Percentiles rank a stretch among this genome's conserved stretches.
Conservation (phyloP, 2,888 invertebrate genomes). For the Xestia xanthographa region DNA sequence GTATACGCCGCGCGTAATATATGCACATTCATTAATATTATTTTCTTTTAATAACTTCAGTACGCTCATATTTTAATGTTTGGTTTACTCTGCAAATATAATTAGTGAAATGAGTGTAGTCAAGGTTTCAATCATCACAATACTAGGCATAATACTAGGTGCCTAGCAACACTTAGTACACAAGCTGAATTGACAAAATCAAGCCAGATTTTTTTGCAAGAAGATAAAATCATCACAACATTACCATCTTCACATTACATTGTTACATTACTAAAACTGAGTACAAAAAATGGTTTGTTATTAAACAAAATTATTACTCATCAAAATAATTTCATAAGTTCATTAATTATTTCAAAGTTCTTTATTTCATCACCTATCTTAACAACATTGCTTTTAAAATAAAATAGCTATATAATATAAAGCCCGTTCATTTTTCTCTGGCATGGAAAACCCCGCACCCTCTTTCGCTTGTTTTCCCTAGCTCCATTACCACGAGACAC, state of each 20-base stretch:
- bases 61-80: conserved; percentile 4
- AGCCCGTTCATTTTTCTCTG: not conserved
- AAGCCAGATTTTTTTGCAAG: too few relatives aligned
- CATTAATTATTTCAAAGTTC: conserved; percentile 8
- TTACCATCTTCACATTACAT: not conserved
- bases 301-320: conserved; percentile 9
- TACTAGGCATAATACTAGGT: not conserved
- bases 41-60: conserved; percentile 20
- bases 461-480: conserved; percentile 2
- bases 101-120: not conserved
- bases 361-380: conserved; percentile 7
- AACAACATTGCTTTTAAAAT: not conserved
- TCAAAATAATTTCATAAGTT: conserved; percentile 18
- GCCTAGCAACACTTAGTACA: not conserved
- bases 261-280: conserved; percentile 2
- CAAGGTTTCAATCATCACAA: not conserved
- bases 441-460: not conserved
- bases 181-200: too few relatives aligned
- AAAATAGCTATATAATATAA: not conserved
- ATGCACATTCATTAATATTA: conserved; percentile 36
- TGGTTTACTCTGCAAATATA: conserved; percentile 2
- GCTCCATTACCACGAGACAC: conserved; percentile 12
- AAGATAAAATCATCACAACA: not conserved
- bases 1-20: conserved; percentile 4
- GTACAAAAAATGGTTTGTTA: not conserved